Percentiles rank a stretch among this genome's conserved stretches.
Evolutionary conservation across 53 echinoderm and acorn worm species (phyloP).

Genomic region (Holothuria scabra): DNA sequence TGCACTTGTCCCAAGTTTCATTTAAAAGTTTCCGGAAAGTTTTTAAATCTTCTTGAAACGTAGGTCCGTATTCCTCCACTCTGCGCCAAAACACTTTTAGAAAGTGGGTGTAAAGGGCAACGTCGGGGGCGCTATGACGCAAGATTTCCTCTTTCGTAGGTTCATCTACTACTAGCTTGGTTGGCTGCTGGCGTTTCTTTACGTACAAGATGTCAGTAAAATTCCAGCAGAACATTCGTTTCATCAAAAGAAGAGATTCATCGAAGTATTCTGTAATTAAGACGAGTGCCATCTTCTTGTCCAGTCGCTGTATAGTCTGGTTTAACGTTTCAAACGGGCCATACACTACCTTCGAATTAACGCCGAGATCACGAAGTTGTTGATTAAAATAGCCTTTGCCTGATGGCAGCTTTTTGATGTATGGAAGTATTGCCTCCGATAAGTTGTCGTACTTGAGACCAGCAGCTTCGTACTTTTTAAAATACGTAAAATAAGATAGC

Average conservation of each 20-base stretch:
- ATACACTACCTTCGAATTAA: too few species aligned
- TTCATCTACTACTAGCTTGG: conserved; percentile 18
- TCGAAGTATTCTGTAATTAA: conserved; percentile 71
- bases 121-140: conserved; percentile 54
- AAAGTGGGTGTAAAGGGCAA: conserved; percentile 59
- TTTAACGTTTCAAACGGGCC: background rate
- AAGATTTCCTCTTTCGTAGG: conserved; percentile 47
- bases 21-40: conserved; percentile 52
- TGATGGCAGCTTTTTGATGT: background rate
- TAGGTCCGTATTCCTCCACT: conserved; percentile 61
- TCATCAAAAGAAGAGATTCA: conserved; percentile 63
- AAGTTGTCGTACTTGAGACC: conserved; percentile 11
- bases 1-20: conserved; percentile 40
- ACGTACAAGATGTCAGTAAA: conserved; percentile 63
- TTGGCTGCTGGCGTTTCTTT: conserved; percentile 53
- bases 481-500: conserved; percentile 31
- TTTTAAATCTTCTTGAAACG: conserved; percentile 54
- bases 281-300: conserved; percentile 47
- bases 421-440: background rate
- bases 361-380: too few species aligned
- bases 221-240: conserved; percentile 63
- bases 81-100: conserved; percentile 56
- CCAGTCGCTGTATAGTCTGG: conserved; percentile 44
- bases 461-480: background rate
- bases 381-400: too few species aligned